phyloP scores from a whole-genome alignment of 2,797 vertebrate species.

The Sebastes reedi region DNA sequence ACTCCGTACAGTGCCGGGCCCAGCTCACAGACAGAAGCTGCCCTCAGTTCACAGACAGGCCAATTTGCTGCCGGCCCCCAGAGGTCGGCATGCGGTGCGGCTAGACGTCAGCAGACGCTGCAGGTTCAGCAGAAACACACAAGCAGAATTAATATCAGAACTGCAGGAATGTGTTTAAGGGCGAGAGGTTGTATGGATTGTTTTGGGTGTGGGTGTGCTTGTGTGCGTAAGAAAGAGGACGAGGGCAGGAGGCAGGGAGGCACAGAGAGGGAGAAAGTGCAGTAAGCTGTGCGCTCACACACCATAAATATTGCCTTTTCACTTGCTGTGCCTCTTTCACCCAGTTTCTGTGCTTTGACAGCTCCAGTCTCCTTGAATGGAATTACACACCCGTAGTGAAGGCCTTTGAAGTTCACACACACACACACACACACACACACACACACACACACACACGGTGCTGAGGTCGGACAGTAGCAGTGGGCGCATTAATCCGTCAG shows the following conservation, averaged over 20 bases:
- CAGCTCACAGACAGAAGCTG: conserved; percentile 24
- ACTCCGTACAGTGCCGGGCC: neutral
- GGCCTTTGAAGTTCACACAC: conserved; percentile 34
- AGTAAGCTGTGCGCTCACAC: neutral
- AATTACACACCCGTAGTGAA: neutral
- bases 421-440: no score
- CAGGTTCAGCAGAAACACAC: conserved; percentile 30
- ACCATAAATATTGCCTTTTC: conserved; percentile 34
- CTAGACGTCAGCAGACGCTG: conserved; percentile 55
- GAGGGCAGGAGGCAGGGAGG: neutral
- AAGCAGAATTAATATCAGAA: conserved; percentile 29
- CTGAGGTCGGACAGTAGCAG: conserved; percentile 41
- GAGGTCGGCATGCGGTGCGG: conserved; percentile 38
- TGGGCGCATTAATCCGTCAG: conserved; percentile 27
- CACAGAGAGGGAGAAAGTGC: neutral
- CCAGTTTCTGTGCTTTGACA: conserved; percentile 28
- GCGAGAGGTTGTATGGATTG: conserved; percentile 7
- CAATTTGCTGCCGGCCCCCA: conserved; percentile 9
- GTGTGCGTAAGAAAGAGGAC: neutral
- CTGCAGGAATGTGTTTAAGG: conserved; percentile 52
- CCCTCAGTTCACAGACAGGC: conserved; percentile 61
- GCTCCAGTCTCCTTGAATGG: conserved; percentile 24
- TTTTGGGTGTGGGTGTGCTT: neutral
- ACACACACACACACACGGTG: neutral
- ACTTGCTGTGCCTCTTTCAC: conserved; percentile 10